Conservation (phyloP, 1,140 invertebrate genomes). For the Aphelenchoides avenae region DNA sequence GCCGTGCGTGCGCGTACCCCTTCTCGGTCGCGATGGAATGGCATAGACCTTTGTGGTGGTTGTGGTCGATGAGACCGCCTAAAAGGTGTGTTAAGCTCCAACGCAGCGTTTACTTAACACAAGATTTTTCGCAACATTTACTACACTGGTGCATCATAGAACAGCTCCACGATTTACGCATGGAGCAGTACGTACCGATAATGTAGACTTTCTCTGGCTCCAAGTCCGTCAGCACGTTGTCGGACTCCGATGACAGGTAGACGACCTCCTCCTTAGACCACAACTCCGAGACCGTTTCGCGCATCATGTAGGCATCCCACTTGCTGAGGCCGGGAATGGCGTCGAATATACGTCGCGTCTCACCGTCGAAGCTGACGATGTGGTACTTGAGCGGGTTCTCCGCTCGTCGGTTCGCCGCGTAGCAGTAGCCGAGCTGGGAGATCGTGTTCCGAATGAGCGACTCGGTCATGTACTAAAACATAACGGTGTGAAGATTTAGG, state of each 20-base stretch:
- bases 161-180: neutral
- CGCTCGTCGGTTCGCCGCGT: constrained; percentile 81
- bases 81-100: constrained; percentile 30
- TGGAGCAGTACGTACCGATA: constrained; percentile 66
- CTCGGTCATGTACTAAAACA: constrained; percentile 46
- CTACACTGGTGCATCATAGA: too few relatives aligned
- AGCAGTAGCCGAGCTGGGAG: constrained; percentile 87
- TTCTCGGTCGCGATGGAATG: constrained; percentile 74
- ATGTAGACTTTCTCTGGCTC: constrained; percentile 78
- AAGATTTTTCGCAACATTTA: too few relatives aligned
- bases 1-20: constrained; percentile 74
- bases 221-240: constrained; percentile 75
- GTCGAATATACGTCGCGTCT: constrained; percentile 66
- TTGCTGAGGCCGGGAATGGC: constrained; percentile 80
- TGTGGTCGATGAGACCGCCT: constrained; percentile 90
- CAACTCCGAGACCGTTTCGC: constrained; percentile 66
- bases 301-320: constrained; percentile 75
- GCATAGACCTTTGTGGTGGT: constrained; percentile 85
- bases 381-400: constrained; percentile 78
- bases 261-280: constrained; percentile 73
- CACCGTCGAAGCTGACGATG: constrained; percentile 74
- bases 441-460: constrained; percentile 79
- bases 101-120: too few relatives aligned
- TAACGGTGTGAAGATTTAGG: constrained; percentile 13
- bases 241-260: constrained; percentile 89